Conservation (phyloP, 2,113 vertebrate genomes). For the Gnathochromis pfefferi region DNA sequence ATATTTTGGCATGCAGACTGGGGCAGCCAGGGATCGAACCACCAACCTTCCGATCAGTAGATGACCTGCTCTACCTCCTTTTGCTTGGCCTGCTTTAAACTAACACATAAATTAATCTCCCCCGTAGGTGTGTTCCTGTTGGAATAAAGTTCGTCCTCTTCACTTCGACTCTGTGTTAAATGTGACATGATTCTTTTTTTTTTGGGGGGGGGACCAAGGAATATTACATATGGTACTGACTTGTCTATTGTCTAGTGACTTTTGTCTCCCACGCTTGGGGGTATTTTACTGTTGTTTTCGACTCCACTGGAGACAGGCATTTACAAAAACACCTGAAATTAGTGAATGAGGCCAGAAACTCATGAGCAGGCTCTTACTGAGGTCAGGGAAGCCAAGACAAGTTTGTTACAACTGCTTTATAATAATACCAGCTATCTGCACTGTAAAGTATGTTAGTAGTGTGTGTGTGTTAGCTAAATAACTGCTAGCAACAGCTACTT, state of each 20-base stretch:
- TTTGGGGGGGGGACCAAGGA: neutral
- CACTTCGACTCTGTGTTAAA: neutral
- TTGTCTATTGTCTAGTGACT: neutral
- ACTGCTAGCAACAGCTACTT: neutral
- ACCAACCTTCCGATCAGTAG: rapidly evolving
- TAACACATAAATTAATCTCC: neutral
- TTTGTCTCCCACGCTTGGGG: neutral
- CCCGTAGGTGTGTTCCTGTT: neutral
- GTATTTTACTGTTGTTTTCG: neutral
- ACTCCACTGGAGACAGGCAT: neutral
- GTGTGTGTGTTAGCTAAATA: neutral
- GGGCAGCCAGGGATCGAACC: rapidly evolving
- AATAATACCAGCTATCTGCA: neutral
- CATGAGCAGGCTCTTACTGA: neutral
- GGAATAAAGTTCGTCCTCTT: neutral
- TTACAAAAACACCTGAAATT: neutral
- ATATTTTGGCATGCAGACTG: neutral
- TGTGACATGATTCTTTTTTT: too few species aligned
- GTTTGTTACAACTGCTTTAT: neutral
- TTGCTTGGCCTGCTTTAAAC: neutral
- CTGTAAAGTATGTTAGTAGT: neutral
- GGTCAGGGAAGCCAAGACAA: neutral
- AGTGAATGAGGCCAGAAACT: neutral
- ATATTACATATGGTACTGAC: neutral
- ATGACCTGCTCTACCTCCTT: neutral